These are phyloP conservation scores for Temnopleurus reevesii DNA, from an alignment of 53 echinoderm and acorn worm species.

Conservation along the genomic window DNA sequence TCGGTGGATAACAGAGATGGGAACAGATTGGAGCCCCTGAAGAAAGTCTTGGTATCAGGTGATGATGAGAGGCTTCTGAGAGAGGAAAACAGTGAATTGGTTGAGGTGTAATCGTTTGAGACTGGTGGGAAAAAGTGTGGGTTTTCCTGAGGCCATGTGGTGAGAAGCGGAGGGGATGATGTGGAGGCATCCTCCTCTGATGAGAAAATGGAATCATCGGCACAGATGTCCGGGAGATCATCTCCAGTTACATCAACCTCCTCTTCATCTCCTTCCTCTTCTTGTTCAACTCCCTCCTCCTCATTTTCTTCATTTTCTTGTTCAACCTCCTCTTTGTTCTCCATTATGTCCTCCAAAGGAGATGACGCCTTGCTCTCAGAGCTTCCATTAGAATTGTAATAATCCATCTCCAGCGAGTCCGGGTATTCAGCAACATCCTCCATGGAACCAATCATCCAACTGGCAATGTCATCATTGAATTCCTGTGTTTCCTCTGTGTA, in stretches of 20 bases:
- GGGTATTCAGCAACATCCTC: slow-evolving; percentile 56
- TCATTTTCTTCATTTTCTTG: not conserved
- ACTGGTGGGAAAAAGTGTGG: slow-evolving; percentile 27
- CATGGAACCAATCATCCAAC: slow-evolving; percentile 63
- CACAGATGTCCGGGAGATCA: slow-evolving; percentile 17
- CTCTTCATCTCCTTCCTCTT: slow-evolving; percentile 25
- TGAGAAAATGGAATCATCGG: slow-evolving; percentile 40
- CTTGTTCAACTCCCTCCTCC: slow-evolving; percentile 14
- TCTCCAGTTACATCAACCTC: not conserved
- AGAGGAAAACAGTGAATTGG: slow-evolving; percentile 38
- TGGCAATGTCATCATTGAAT: slow-evolving; percentile 64
- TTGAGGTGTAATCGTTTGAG: not conserved
- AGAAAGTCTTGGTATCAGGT: slow-evolving; percentile 13
- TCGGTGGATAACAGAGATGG: slow-evolving; percentile 51
- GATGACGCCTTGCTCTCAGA: not conserved
- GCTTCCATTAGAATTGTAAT: slow-evolving; percentile 11
- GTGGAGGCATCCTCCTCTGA: slow-evolving; percentile 24
- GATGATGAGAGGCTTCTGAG: slow-evolving; percentile 46
- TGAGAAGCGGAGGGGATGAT: not conserved
- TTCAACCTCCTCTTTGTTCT: slow-evolving; percentile 6
- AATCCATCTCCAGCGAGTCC: slow-evolving; percentile 31
- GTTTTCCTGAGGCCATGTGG: slow-evolving; percentile 49
- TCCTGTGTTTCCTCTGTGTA: slow-evolving; percentile 58
- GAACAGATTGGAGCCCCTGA: slow-evolving; percentile 31
- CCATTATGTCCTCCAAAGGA: not conserved